Base-by-base conservation (phyloP, 2,113 vertebrate species). In the Sylvietta virens region DNA sequence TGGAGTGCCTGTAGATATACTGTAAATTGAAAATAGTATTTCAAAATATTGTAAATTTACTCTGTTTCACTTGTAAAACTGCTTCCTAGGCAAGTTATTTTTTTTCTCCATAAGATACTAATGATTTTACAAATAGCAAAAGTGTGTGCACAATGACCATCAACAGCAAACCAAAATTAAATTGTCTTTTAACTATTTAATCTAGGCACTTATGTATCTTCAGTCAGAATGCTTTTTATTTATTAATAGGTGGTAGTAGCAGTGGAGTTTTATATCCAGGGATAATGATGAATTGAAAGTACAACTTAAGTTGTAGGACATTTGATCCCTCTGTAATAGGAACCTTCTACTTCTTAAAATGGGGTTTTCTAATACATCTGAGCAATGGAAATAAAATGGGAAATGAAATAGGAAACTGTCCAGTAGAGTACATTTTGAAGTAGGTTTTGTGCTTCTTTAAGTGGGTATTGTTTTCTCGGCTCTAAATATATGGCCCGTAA, bases 391-490 rank as follows among this genome's bases (percentile, higher is more conserved):
- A 87, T 70, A 58, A 81, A 96, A 72, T 48, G 10, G 61, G 44
- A 81, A 94, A 70, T 48, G 10, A 81, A 95, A 74, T 39, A 20
- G 47, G 39, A 93, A 97, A 58, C 7, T 15, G 31, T 44, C 33
- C 11, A 14, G 13, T 64, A 40, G 26, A 77, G 60, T 47, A 80
- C 50, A 76, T 94, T 91, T 95, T 94, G 45, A 95, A 79, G 53
- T 85, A 66, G 50, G 9, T 57, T 94, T 81, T 95, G 71, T 91
- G 76, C 89, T 97, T 94, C 61, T 87, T 90, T 47, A n/a, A 92
- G 27, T 83, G 27, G 51, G 30, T 67, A 66, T 28, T 39, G 11
- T 94, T 93, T 96, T 96, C 81, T 94, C 40, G 56, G 92, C 62
- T 96, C 65, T 82, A 40, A 94, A 69, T 94, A 45, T 76, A 92